Evolutionary conservation across 2,888 invertebrate genomes (phyloP), one percentile per base, ranked within the genome.

Genomic region (Heliconius charithonia): DNA sequence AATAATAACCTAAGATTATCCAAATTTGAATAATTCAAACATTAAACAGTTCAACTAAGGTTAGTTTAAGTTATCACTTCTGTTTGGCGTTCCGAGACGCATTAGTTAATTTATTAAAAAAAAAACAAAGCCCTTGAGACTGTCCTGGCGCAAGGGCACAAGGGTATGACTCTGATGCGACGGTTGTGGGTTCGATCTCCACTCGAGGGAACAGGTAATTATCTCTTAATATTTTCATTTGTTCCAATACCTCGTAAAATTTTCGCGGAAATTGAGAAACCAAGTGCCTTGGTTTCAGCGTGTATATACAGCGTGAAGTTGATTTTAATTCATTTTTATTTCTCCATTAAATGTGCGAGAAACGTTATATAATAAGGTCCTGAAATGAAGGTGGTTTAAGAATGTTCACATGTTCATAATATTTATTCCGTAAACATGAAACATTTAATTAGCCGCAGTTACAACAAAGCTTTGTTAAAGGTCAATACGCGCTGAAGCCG

Each of bases 371-470:
- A 63, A 25, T 25, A 41, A 65, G 12, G 6, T 6, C n/a, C 41
- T 25, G n/a, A 19, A 51, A 4, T 29, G 22, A 41, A 41, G 41
- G 6, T 45, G 41, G 9, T 45, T 25, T 69, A 25, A 19, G 9
- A 32, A 72, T 59, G 32, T 72, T 25, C 32, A 72, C n/a, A 59
- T 56, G 7, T 32, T 72, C 22, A 59, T 79, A 77, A 78, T 90
- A 88, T 89, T 91, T 91, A 88, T 91, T 90, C 90, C 90, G 86
- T 91, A 89, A 90, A 87, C 89, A 90, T 85, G 85, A 88, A 89
- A 92, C 89, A 92, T 93, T 92, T 91, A 93, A 93, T 92, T 92
- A 93, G 91, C 88, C 88, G 88, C 85, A 86, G 88, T 90, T 92
- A 91, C 88, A 91, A 91, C 88, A 91, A 91, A 91, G 90, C 88